Evolutionary conservation across 2,113 vertebrate species (phyloP), one percentile per base, ranked within the genome.

Genomic region (Crotalus horridus): DNA sequence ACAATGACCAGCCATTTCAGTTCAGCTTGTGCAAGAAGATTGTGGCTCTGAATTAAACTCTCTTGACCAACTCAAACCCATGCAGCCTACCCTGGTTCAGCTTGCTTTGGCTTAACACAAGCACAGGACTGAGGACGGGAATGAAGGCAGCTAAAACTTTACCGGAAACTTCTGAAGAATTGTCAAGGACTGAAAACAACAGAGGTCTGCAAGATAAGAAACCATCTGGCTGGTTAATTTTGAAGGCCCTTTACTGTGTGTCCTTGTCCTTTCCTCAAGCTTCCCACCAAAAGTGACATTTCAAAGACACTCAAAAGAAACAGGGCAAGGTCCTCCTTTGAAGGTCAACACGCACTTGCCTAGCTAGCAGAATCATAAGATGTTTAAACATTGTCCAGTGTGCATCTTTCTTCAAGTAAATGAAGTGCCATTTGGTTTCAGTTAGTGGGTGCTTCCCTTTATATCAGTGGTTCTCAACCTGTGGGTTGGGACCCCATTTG

Each of bases 321-420:
- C 43, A 4, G 3, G 0, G 54, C 23, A 7, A 7, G 6, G 1
- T 0, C 1, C 58, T 1, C 61, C 89, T 86, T 91, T 0, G 54
- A 48, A 91, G 53, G 85, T 58, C 61, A 21, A 54, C 26, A 26
- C 12, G 53, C 61, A 88, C 39, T 91, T 88, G 81, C 17, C 33
- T 6, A 2, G 6, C 33, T 6, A 2, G 6, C 48, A 90, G 54
- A n/a, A 90, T 87, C 6, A 10, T 61, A 7, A 81, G 23, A 46
- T 33, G 43, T 29, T 85, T 64, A 17, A 87, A 48, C 6, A 61
- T 53, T 23, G 29, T 46, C n/a, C 54, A 6, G 9, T 15, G 11
- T 5, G 6, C 43, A 58, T 56, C 53, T 54, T n/a, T 26, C n/a
- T 11, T 54, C 4, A 23, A 6, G 33, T 13, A 48, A 61, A 69